phyloP scores from a whole-genome alignment of 2,797 vertebrate genomes.

The Urosaurus nigricauda region DNA sequence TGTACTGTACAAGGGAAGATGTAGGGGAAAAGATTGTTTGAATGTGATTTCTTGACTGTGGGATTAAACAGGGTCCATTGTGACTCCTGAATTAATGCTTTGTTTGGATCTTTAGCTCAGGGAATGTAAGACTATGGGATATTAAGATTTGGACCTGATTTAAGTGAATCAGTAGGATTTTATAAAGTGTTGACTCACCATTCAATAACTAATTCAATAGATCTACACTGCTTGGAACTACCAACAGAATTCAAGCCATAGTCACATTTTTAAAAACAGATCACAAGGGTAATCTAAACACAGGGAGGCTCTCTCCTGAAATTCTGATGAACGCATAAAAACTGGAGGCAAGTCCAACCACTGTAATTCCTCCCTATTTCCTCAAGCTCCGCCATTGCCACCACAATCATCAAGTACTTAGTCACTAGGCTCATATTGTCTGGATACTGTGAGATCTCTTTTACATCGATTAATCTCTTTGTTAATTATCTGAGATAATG shows the following conservation, averaged over 20 bases:
- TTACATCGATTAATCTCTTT: background rate
- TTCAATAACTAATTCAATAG: background rate
- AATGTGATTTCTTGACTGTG: too few species aligned
- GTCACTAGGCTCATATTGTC: background rate
- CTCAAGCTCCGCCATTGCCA: too few species aligned
- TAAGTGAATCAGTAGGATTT: too few species aligned
- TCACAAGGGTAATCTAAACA: background rate
- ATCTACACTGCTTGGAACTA: background rate
- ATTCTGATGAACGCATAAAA: background rate
- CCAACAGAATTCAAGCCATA: background rate
- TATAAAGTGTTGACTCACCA: too few species aligned
- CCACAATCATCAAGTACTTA: background rate
- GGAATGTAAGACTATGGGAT: too few species aligned
- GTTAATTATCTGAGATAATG: conserved; percentile 23
- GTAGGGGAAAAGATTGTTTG: too few species aligned
- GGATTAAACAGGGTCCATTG: too few species aligned
- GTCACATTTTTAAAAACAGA: background rate
- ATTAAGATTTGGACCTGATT: too few species aligned
- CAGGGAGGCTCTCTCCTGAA: background rate
- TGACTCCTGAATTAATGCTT: too few species aligned
- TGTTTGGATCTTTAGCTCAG: too few species aligned
- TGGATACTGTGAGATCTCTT: background rate
- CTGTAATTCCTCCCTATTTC: too few species aligned
- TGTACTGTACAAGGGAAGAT: too few species aligned
- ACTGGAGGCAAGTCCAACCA: background rate